These are phyloP conservation scores for Melanotaenia duboulayi DNA, from an alignment of 2,113 vertebrate species.

Conservation along the genomic window DNA sequence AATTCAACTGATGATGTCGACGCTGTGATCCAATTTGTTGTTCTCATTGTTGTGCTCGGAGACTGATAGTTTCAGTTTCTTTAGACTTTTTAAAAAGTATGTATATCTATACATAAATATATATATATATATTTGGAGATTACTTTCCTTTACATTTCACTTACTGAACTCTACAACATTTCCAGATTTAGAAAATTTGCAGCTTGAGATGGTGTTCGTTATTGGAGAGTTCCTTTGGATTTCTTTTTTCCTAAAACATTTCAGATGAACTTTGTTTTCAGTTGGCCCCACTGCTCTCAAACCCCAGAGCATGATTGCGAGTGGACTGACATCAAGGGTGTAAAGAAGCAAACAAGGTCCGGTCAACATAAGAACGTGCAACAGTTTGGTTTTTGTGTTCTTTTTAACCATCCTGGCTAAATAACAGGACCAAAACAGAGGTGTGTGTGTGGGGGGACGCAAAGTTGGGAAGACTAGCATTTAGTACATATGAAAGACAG, in stretches of 20 bases:
- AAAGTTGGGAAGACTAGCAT: background rate
- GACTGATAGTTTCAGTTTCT: slow-evolving; percentile 52
- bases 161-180: slow-evolving; percentile 56
- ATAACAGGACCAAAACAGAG: slow-evolving; percentile 33
- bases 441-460: background rate
- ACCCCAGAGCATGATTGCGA: slow-evolving; percentile 18
- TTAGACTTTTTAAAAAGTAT: slow-evolving; percentile 41
- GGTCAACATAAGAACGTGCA: slow-evolving; percentile 19
- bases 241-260: slow-evolving; percentile 34
- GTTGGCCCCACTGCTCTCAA: background rate
- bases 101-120: slow-evolving; percentile 21
- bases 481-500: slow-evolving; percentile 7
- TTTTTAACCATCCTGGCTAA: slow-evolving; percentile 22
- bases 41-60: slow-evolving; percentile 63
- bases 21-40: slow-evolving; percentile 69
- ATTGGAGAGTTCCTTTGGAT: slow-evolving; percentile 2
- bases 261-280: slow-evolving; percentile 16
- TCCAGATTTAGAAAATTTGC: slow-evolving; percentile 43
- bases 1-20: slow-evolving; percentile 61
- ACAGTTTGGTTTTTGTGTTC: background rate
- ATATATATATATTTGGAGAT: slow-evolving; percentile 48
- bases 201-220: slow-evolving; percentile 8
- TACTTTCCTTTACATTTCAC: slow-evolving; percentile 59
- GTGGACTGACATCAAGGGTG: slow-evolving; percentile 7
- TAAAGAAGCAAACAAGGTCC: slow-evolving; percentile 43